Evolutionary conservation across 2,888 invertebrate species (phyloP), one percentile per base, ranked within the genome.

Genomic region (Thelaira solivaga): DNA sequence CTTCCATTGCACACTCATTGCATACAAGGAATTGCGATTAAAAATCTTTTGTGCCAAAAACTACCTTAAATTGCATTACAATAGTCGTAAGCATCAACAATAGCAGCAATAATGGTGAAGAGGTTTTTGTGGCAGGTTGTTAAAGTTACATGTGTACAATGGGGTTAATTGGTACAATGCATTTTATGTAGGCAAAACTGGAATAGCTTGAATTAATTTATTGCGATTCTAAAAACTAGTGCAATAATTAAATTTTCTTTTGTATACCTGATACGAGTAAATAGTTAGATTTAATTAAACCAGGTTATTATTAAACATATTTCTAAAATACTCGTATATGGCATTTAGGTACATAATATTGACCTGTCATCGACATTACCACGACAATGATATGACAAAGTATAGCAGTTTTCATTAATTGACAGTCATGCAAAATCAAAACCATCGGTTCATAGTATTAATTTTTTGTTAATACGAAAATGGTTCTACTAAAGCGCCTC

Each of bases 31-130:
- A 13, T 53, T 36, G 53, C 49, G 49, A 69, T 69, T 61, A 43
- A 13, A 43, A 61, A 53, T 71, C 61, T 72, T 62, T 45, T 64
- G 39, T 31, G 22, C 34, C 7, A 13, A 20, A 64, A 64, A 55
- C 34, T 31, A 29, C 29, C 64, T 72, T 47, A 26, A 72, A 72
- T 57, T 72, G 72, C 53, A 39, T 57, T 18, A 69, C 68, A 69
- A 69, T 49, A 59, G 34, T 64, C 39, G 49, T 26, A 16, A 62
- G n/a, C 47, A 36, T 24, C 22, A 43, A 24, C 24, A 39, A 41
- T 2, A 49, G 47, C 34, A n/a, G 47, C 22, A 13, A 36, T 11
- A 34, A 22, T 26, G 34, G n/a, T 53, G 41, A 20, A 5, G 26
- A 6, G 22, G 43, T 43, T 22, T 41, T 2, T 16, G 4, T 11